These are phyloP conservation scores for Mixornis gularis DNA, from an alignment of 2,113 vertebrate genomes.

Conservation along the genomic window DNA sequence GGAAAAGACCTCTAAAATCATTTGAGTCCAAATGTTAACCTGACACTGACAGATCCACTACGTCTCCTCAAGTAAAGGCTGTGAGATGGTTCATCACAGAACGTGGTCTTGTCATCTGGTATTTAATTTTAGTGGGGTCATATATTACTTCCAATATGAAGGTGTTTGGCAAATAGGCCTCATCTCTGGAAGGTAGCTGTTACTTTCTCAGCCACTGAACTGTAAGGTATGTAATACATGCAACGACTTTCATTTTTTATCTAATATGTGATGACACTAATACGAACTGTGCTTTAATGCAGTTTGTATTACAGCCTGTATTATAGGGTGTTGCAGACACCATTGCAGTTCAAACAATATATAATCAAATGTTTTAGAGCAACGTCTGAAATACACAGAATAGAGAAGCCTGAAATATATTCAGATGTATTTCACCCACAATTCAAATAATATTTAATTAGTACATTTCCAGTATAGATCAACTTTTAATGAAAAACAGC, in stretches of 20 bases:
- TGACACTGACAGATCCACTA: not conserved
- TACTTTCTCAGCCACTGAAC: not conserved
- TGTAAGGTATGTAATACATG: not conserved
- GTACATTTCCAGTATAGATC: not conserved
- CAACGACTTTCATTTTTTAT: not conserved
- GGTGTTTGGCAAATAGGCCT: not conserved
- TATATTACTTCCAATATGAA: not conserved
- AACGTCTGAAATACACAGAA: not conserved
- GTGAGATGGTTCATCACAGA: not conserved
- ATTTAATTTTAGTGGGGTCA: not conserved
- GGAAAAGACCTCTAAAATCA: not conserved
- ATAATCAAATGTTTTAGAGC: not conserved
- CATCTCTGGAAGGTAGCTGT: not conserved
- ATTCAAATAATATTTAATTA: not conserved
- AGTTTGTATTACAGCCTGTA: not conserved
- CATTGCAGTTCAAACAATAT: not conserved
- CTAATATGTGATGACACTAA: not conserved
- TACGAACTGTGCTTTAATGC: not conserved
- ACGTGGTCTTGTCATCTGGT: accelerated
- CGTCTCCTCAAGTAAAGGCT: not conserved
- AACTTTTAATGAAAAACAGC: not conserved
- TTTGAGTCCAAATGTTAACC: not conserved
- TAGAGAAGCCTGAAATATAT: not conserved
- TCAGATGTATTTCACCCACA: not conserved
- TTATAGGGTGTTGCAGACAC: not conserved